phyloP scores from a whole-genome alignment of 1,140 invertebrate genomes.

The Meloidogyne hapla region DNA sequence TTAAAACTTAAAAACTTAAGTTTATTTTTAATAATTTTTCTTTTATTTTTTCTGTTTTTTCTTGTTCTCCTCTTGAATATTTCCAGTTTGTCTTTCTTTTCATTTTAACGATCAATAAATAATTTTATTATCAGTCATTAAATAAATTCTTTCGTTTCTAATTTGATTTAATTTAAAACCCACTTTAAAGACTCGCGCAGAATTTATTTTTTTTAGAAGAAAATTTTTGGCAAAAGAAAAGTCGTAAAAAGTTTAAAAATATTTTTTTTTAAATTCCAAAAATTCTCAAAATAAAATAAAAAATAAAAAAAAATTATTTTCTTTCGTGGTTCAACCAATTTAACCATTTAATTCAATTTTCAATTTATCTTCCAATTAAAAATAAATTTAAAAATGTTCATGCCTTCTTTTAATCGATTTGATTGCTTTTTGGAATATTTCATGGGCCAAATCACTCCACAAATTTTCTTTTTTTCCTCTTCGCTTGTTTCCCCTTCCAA shows the following conservation, averaged over 20 bases:
- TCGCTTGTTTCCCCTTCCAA: background rate
- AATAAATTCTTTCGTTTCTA: background rate
- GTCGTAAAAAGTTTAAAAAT: too few species aligned
- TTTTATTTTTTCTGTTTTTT: background rate
- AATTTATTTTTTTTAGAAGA: background rate
- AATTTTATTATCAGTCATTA: background rate
- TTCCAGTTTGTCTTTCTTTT: background rate
- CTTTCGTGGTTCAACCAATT: background rate
- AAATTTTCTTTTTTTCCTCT: background rate
- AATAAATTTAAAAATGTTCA: background rate
- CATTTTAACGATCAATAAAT: background rate
- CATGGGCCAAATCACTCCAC: background rate
- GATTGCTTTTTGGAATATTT: background rate
- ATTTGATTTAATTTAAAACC: too few species aligned
- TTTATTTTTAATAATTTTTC: background rate
- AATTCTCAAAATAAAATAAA: too few species aligned
- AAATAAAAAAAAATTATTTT: too few species aligned
- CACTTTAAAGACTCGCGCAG: background rate
- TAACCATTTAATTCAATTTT: background rate
- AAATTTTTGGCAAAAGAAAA: too few species aligned
- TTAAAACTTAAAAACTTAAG: too few species aligned
- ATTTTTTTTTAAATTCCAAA: too few species aligned
- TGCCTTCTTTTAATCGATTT: background rate
- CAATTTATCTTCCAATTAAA: background rate
- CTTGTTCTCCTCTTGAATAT: background rate